phyloP scores from a whole-genome alignment of 2,113 vertebrate species.

The Malurus cyaneus region DNA sequence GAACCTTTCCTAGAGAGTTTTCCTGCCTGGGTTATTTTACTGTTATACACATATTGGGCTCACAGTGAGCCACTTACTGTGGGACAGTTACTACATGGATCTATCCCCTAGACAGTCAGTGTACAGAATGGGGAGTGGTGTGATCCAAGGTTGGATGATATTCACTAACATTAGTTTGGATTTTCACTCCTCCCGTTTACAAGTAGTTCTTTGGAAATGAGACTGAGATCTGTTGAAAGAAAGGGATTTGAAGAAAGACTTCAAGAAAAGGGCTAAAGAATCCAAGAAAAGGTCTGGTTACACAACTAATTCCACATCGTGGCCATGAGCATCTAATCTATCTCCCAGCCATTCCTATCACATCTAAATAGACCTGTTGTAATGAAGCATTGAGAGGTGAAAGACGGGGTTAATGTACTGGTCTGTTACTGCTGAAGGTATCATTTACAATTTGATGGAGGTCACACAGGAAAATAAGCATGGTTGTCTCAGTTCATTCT shows the following conservation, averaged over 20 bases:
- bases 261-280: neutral
- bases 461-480: neutral
- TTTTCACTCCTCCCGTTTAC: neutral
- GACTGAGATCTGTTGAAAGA: neutral
- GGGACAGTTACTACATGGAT: neutral
- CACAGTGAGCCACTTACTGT: neutral
- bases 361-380: neutral
- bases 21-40: neutral
- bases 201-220: neutral
- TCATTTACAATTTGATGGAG: neutral
- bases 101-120: neutral
- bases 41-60: neutral
- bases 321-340: neutral
- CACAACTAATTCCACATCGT: neutral
- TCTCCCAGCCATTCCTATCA: neutral
- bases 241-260: neutral
- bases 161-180: neutral
- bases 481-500: neutral
- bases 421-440: neutral
- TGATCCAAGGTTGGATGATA: neutral
- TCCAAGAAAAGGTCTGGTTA: neutral
- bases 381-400: slow-evolving; percentile 26
- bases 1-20: neutral
- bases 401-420: neutral
- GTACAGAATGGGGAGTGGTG: neutral